Conservation (phyloP, 2,888 invertebrate species). For the Torymus aiolomorphi region DNA sequence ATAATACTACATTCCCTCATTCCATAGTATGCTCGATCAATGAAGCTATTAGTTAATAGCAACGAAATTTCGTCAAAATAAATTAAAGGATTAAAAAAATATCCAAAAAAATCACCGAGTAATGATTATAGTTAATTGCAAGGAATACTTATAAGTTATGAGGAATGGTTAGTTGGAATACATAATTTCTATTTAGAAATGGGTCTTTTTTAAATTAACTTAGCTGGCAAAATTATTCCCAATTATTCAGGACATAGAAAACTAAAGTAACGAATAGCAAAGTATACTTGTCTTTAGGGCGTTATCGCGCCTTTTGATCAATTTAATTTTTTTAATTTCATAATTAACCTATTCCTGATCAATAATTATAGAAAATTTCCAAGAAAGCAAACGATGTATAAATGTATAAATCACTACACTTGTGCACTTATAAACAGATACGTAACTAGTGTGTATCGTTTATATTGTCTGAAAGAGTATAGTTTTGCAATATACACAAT, state of each 20-base stretch:
- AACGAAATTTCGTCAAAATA: background rate
- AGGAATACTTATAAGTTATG: slow-evolving; percentile 34
- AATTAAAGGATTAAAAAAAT: slow-evolving; percentile 21
- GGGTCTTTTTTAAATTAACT: background rate
- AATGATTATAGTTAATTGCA: slow-evolving; percentile 6
- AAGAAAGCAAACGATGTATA: slow-evolving; percentile 44
- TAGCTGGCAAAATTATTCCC: background rate
- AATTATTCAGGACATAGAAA: background rate
- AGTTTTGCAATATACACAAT: slow-evolving; percentile 37
- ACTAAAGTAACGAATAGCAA: too few species aligned
- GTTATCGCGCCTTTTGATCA: too few species aligned
- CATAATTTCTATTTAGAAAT: background rate
- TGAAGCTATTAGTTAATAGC: background rate
- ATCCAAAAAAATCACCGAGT: slow-evolving; percentile 16
- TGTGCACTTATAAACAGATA: slow-evolving; percentile 22
- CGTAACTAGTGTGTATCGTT: slow-evolving; percentile 30
- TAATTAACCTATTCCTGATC: slow-evolving; percentile 2
- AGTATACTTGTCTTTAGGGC: too few species aligned
- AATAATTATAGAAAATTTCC: slow-evolving; percentile 8
- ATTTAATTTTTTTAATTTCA: too few species aligned
- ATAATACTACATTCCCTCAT: slow-evolving; percentile 54
- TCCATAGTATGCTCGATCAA: slow-evolving; percentile 50
- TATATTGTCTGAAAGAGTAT: slow-evolving; percentile 52
- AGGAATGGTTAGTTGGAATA: slow-evolving; percentile 51
- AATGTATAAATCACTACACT: slow-evolving; percentile 15